A percentile compares a stretch with the other conserved stretches of the same genome.
phyloP scores from a whole-genome alignment of 2,888 invertebrate genomes.

The Antitype chi region DNA sequence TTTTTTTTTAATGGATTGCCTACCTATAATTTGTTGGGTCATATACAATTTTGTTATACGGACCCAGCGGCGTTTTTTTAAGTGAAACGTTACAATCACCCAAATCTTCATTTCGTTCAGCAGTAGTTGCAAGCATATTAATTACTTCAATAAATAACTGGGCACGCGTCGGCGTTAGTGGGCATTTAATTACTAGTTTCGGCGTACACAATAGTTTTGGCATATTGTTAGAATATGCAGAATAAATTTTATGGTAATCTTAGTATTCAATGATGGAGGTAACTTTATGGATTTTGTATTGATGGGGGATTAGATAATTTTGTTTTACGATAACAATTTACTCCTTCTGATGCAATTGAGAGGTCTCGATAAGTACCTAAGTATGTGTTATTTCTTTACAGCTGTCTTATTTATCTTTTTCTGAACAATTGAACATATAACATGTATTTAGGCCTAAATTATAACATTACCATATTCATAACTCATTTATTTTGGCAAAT shows the following conservation, averaged over 20 bases:
- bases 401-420: neutral
- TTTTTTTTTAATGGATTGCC: no score
- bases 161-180: conserved; percentile 43
- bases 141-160: conserved; percentile 31
- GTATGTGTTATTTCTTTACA: no score
- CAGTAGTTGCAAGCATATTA: conserved; percentile 15
- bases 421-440: neutral
- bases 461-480: neutral
- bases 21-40: neutral
- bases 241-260: conserved; percentile 41
- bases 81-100: no score
- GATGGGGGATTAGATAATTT: conserved; percentile 3
- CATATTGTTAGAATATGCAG: conserved; percentile 12
- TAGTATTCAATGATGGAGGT: conserved; percentile 27
- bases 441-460: neutral
- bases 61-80: neutral
- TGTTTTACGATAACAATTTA: conserved; percentile 3
- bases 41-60: neutral
- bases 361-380: no score
- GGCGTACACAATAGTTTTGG: conserved; percentile 42
- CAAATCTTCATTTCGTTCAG: neutral
- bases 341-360: neutral
- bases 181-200: conserved; percentile 45
- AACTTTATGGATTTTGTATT: conserved; percentile 17
- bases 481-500: neutral